These are phyloP conservation scores for Drosophila ficusphila DNA, from an alignment of 1,140 invertebrate genomes.

Conservation along the genomic window DNA sequence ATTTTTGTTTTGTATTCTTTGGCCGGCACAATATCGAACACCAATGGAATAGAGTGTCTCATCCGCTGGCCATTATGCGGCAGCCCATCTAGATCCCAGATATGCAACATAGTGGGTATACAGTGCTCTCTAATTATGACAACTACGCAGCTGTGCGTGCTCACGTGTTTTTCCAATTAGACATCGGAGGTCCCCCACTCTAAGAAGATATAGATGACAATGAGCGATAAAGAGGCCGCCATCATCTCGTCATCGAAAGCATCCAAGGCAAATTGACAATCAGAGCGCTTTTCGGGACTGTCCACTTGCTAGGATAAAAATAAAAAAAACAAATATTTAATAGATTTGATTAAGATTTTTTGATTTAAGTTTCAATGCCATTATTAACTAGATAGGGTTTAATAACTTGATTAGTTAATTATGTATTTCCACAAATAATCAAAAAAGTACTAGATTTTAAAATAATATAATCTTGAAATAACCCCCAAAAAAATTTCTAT, in stretches of 20 bases:
- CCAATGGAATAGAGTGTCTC: conserved; percentile 24
- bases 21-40: conserved; percentile 34
- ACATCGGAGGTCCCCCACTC: conserved; percentile 11
- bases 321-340: not conserved
- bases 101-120: conserved; percentile 15
- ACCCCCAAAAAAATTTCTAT: too few species aligned
- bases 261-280: conserved; percentile 74
- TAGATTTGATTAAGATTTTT: too few species aligned
- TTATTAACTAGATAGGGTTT: too few species aligned
- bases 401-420: too few species aligned
- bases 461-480: too few species aligned
- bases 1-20: too few species aligned
- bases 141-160: conserved; percentile 80
- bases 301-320: conserved; percentile 14
- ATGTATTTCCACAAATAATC: too few species aligned
- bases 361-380: too few species aligned
- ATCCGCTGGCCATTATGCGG: conserved; percentile 1
- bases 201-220: conserved; percentile 62
- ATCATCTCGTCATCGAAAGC: conserved; percentile 28
- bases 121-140: conserved; percentile 73
- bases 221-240: conserved; percentile 79
- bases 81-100: conserved; percentile 34
- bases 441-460: too few species aligned
- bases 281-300: conserved; percentile 13
- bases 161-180: conserved; percentile 82